Evolutionary conservation across 1,140 invertebrate species (phyloP), one percentile per base, ranked within the genome.

Genomic region (Brachionus sp.): DNA sequence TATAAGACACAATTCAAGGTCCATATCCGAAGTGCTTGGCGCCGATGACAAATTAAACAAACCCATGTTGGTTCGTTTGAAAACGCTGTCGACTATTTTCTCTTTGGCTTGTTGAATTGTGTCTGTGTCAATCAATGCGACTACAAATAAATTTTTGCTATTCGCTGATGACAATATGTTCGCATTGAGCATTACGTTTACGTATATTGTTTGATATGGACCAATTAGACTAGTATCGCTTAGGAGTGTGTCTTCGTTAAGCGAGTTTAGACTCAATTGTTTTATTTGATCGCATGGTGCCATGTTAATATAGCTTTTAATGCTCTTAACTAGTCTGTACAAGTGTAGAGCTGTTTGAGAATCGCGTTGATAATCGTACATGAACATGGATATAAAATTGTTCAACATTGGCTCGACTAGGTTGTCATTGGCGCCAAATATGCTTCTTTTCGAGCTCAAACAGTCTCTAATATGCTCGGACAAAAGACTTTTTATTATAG

Each of bases 341-440:
- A 80, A 29, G 6, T 80, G 62, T 5, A 62, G 4, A n/a, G 46
- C 50, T 10, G 19, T 37, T 57, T 80, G 77, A 1, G 62, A 42
- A 39, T 75, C 70, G 44, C 70, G 70, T n/a, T 80, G 77, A 62
- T 42, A 80, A n/a, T 80, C 77, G 50, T 80, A 80, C 77, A 80
- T 80, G 57, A 80, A 80, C 46, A 80, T 57, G 16, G 50, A 6
- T 62, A 80, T 37, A 9, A 39, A 80, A 37, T 80, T 44, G 29
- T 19, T 37, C 0, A 80, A 1, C 33, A 80, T 39, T 5, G 62
- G 62, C 12, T 80, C 50, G 19, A 66, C 25, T 23, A 80, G 29
- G 57, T 5, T 13, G 12, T 57, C 50, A 5, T 35, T 25, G 19
- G 0, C 5, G 12, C 6, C 25, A 12, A 80, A 37, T 6, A 62